Evolutionary conservation across 2,797 vertebrate species (phyloP), one percentile per base, ranked within the genome.

Genomic region (Sebastes wilsoni): DNA sequence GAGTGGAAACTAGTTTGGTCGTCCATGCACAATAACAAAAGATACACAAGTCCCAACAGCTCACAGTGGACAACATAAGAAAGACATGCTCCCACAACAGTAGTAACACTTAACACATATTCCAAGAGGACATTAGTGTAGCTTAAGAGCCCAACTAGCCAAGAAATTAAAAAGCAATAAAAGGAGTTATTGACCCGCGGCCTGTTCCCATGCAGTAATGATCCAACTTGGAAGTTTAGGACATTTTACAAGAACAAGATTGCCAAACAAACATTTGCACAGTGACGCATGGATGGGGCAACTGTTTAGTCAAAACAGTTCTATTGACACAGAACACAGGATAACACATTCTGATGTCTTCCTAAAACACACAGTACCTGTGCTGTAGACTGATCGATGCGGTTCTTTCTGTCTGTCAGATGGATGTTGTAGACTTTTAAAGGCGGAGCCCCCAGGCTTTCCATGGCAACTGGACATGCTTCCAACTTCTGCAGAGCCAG

Each of bases 341-440:
- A 11, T 3, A 34, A 58, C 11, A 13, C 8, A n/a, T 73, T 20
- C 13, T n/a, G 30, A 68, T 38, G 32, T 1, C 9, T 65, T 11
- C 62, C 3, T 27, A 2, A 10, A 56, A 22, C 5, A 22, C 5
- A 70, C 13, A 2, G 55, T 86, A 98, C 97, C 97, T 91, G 92
- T 5, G 96, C 96, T 6, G 77, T 79, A 12, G 81, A 81, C 0
- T 87, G 92, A 88, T 97, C 95, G 28, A 97, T 84, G 0, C 66
- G 80, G 82, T 97, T 97, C 75, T 94, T 77, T 70, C 84, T 82
- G 89, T 98, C 97, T 0, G 72, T 93, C 86, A 98, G 94, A 6
- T 60, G 94, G 80, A 98, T 95, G 89, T 95, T 94, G 90, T 97
- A 94, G 58, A 97, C 93, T 42, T 92, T 96, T 20, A 98, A 91